Evolutionary conservation across 1,140 invertebrate genomes (phyloP).

Genomic region (Diorhabda carinulata): DNA sequence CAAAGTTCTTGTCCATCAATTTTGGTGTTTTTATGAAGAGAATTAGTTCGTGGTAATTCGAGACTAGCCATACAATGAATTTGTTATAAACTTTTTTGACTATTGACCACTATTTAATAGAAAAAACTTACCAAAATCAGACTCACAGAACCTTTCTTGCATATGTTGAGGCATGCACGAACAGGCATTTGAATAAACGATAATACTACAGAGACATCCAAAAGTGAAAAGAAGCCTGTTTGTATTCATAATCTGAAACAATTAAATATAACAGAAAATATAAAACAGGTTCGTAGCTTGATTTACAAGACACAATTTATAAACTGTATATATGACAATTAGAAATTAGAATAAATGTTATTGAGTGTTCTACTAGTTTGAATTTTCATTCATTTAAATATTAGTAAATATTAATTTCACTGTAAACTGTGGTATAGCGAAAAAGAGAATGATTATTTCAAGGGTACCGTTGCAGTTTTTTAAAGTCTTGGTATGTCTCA

Average conservation of each 20-base stretch:
- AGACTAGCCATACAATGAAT: too few species aligned
- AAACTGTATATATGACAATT: too few species aligned
- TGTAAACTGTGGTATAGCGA: neutral
- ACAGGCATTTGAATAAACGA: conserved; percentile 26
- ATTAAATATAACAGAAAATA: conserved; percentile 1
- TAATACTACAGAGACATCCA: conserved; percentile 15
- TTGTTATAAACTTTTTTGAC: too few species aligned
- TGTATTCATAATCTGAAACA: conserved; percentile 21
- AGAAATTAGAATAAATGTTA: too few species aligned
- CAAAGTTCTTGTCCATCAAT: too few species aligned
- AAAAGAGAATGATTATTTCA: neutral
- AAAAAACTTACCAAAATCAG: conserved; percentile 37
- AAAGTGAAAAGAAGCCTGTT: conserved; percentile 17
- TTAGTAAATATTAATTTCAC: neutral
- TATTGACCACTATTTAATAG: too few species aligned
- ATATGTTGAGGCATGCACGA: conserved; percentile 32
- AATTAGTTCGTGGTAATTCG: too few species aligned
- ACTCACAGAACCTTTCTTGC: conserved; percentile 33
- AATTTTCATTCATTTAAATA: too few species aligned
- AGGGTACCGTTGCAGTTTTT: neutral
- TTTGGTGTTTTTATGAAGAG: too few species aligned
- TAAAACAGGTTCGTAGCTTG: too few species aligned
- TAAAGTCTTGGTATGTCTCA: neutral
- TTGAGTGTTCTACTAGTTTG: too few species aligned
- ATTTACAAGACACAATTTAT: too few species aligned